Percentiles rank a stretch among this genome's conserved stretches.
These are phyloP conservation scores for Drosophila novamexicana DNA, from an alignment of 1,140 invertebrate genomes.

Conservation along the genomic window DNA sequence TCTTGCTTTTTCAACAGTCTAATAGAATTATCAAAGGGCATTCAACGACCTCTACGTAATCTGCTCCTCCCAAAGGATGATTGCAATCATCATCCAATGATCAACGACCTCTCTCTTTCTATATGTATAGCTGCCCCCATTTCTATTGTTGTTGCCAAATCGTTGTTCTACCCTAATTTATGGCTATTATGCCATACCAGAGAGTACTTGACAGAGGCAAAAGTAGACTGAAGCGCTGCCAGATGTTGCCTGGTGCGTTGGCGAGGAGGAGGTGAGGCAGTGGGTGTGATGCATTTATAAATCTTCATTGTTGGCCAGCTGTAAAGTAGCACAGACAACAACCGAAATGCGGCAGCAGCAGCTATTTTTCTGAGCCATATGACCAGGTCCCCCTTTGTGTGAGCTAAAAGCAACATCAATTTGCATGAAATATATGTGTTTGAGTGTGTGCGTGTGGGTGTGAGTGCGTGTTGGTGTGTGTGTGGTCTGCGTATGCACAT, in stretches of 20 bases:
- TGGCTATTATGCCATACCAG: slow-evolving; percentile 66
- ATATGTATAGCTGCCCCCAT: slow-evolving; percentile 25
- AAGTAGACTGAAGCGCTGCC: slow-evolving; percentile 32
- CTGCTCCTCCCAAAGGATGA: slow-evolving; percentile 8
- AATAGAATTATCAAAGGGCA: slow-evolving; percentile 3
- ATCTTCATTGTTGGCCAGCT: slow-evolving; percentile 77
- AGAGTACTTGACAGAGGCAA: slow-evolving; percentile 53
- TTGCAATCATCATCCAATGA: slow-evolving; percentile 60
- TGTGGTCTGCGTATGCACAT: slow-evolving; percentile 56
- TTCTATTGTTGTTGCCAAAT: slow-evolving; percentile 71
- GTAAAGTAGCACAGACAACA: slow-evolving; percentile 79
- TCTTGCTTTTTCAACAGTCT: neutral
- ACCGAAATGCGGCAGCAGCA: slow-evolving; percentile 54
- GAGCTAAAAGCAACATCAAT: slow-evolving; percentile 79
- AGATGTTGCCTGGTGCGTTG: slow-evolving; percentile 26
- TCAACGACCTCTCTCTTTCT: slow-evolving; percentile 33
- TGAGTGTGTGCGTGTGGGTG: slow-evolving; percentile 5
- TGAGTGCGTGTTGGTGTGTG: slow-evolving; percentile 23
- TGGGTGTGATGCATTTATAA: slow-evolving; percentile 59
- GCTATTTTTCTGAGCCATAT: slow-evolving; percentile 50
- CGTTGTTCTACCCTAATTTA: slow-evolving; percentile 74
- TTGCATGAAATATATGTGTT: slow-evolving; percentile 66
- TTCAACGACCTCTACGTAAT: slow-evolving; percentile 23
- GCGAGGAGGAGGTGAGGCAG: slow-evolving; percentile 9
- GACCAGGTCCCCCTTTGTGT: slow-evolving; percentile 38